Conservation (phyloP, 2,113 vertebrate genomes). For the Tenebrosternarchus preto region DNA sequence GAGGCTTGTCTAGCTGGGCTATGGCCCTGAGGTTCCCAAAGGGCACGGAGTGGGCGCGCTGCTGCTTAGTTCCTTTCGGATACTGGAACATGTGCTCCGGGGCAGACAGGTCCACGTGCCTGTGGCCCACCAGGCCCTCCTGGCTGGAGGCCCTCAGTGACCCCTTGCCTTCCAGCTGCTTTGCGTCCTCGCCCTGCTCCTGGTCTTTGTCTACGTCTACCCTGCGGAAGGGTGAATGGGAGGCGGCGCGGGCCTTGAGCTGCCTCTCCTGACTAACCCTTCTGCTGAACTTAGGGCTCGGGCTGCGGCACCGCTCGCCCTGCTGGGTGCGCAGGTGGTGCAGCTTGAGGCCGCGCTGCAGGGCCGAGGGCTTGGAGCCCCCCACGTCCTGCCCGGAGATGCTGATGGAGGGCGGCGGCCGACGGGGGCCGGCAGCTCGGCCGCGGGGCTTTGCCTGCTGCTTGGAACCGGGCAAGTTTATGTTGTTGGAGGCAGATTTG, state of each 20-base stretch:
- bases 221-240: conserved; percentile 60
- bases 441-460: not conserved
- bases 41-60: conserved; percentile 23
- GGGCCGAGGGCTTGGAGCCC: conserved; percentile 38
- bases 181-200: conserved; percentile 17
- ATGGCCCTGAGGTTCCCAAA: conserved; percentile 4
- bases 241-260: not conserved
- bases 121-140: not conserved
- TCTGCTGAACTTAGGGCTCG: conserved; percentile 40
- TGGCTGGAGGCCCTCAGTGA: conserved; percentile 29
- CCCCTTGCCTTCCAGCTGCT: rapidly evolving
- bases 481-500: conserved; percentile 50
- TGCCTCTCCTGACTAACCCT: conserved; percentile 61
- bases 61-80: not conserved
- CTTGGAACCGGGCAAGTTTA: conserved; percentile 32
- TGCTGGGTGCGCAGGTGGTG: conserved; percentile 45
- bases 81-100: not conserved
- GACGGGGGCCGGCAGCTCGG: not conserved
- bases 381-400: conserved; percentile 46
- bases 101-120: conserved; percentile 35
- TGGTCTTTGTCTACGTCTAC: conserved; percentile 65
- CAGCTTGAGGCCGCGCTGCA: conserved; percentile 61
- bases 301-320: conserved; percentile 61
- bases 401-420: conserved; percentile 46
- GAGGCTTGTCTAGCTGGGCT: not conserved